Evolutionary conservation across 2,888 invertebrate genomes (phyloP), one percentile per base, ranked within the genome.

Genomic region (Scaptomyza parva): DNA sequence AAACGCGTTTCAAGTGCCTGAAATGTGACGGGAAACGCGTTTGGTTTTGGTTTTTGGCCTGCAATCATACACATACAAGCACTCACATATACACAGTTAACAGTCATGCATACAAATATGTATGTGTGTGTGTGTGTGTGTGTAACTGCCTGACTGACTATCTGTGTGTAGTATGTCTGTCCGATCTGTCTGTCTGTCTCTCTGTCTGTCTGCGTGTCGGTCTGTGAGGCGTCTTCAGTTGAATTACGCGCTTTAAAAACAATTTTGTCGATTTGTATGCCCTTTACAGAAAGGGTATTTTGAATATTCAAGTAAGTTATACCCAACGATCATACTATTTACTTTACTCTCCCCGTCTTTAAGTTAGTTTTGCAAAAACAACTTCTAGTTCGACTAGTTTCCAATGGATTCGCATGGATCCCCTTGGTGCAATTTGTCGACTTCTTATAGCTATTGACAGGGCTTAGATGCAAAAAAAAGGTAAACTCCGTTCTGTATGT

Each of bases 201-300:
- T 40, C 37, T 50, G 57, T 55, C 37, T 50, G 50, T 45, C 43
- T 3, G 41, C 26, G n/a, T n/a, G n/a, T 17, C 18, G 18, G 45
- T 18, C 12, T 47, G 51, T 35, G 12, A 30, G 50, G 52, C 58
- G 43, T 37, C 39, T 53, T 47, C 61, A 62, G 60, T 63, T 74
- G 85, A 83, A 78, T 83, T 85, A 85, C 76, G 85, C 80, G 80
- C 77, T 83, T 85, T 84, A 82, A 84, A 84, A 85, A 83, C 85
- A 85, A 81, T 85, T 84, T 84, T 80, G 70, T 69, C 76, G 78
- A 78, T 83, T 74, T 80, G 12, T 3, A 30, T 47, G 47, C 30
- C 30, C 18, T 30, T 9, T 9, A 12, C 28, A 28, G 11, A 47
- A 24, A 20, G 28, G n/a, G 9, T 30, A 30, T n/a, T n/a, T 18